Evolutionary conservation across 2,113 vertebrate genomes (phyloP).

Genomic region (Arizona elegans): DNA sequence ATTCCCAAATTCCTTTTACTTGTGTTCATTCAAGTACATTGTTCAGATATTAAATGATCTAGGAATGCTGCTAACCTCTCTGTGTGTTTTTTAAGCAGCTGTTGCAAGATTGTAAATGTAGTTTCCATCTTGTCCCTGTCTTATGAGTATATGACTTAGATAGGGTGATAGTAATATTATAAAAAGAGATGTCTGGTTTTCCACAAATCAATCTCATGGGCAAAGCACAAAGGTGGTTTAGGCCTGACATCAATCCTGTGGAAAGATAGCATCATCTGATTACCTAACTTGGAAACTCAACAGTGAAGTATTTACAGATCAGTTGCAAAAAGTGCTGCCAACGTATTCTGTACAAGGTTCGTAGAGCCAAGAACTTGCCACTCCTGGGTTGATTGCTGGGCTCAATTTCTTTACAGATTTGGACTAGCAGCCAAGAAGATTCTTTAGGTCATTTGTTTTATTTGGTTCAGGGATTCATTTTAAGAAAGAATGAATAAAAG

Average conservation of each 20-base stretch:
- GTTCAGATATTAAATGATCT: conserved; percentile 10
- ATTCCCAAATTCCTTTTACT: neutral
- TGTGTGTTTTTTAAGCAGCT: conserved; percentile 54
- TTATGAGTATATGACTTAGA: conserved; percentile 53
- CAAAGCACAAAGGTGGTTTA: neutral
- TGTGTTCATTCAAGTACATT: conserved; percentile 32
- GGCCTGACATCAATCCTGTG: neutral
- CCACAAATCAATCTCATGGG: neutral
- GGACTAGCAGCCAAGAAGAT: neutral
- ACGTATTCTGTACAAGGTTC: neutral
- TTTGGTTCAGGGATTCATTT: neutral
- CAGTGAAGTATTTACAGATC: neutral
- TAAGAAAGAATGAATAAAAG: neutral
- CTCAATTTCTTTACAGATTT: neutral
- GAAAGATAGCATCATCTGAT: neutral
- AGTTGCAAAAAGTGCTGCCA: neutral
- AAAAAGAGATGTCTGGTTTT: neutral
- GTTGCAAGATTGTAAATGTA: conserved; percentile 55
- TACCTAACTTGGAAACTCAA: neutral
- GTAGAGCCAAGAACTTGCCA: neutral
- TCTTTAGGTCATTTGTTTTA: neutral
- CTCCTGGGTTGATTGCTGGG: neutral
- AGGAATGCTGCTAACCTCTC: conserved; percentile 38
- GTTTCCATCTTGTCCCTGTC: conserved; percentile 52
- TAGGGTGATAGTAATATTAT: conserved; percentile 31